Conservation (phyloP, 1,140 invertebrate genomes). For the Caenorhabditis latens region DNA sequence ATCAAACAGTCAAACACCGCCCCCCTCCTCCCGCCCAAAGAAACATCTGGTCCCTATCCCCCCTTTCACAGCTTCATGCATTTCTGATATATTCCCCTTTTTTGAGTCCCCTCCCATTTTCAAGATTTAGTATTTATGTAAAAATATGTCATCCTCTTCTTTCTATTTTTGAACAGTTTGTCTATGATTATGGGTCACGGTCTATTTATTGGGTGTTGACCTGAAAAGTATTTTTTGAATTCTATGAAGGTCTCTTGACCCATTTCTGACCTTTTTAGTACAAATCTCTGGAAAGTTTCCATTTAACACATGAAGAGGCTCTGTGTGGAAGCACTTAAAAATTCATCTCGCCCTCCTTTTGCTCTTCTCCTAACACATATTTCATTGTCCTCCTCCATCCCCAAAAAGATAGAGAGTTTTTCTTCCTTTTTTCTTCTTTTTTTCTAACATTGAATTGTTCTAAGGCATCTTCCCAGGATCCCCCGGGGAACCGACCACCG, state of each 20-base stretch:
- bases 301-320: too few relatives aligned
- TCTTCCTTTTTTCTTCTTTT: neutral
- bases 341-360: slow-evolving; percentile 30
- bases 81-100: neutral
- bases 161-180: neutral
- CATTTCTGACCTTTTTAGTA: too few relatives aligned
- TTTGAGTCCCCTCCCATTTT: neutral
- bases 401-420: neutral
- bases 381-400: slow-evolving; percentile 15
- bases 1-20: neutral
- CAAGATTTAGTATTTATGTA: slow-evolving; percentile 43
- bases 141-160: slow-evolving; percentile 1
- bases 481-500: slow-evolving; percentile 24
- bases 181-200: neutral
- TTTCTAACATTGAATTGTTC: neutral
- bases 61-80: slow-evolving; percentile 1
- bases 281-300: too few relatives aligned
- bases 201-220: neutral
- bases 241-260: too few relatives aligned
- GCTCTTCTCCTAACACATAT: slow-evolving; percentile 3
- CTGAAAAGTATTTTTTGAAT: too few relatives aligned
- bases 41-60: slow-evolving; percentile 11
- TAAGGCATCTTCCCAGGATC: neutral
- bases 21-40: neutral
- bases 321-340: slow-evolving; percentile 23